Base-by-base conservation (phyloP, 2,888 invertebrate genomes). In the Campopleginae sp. region DNA sequence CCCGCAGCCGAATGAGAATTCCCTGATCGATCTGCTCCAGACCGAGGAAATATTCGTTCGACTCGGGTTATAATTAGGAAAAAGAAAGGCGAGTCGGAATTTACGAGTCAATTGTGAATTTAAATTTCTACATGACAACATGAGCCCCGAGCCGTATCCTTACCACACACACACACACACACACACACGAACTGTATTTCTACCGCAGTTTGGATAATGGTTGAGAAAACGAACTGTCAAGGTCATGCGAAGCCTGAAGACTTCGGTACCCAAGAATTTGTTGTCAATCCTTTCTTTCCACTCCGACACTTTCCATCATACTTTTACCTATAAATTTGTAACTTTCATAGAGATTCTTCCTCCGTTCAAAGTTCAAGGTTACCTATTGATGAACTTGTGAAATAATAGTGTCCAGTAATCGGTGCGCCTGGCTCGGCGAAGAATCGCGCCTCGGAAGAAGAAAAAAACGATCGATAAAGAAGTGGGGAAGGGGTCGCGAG, bases 401-500 rank as follows among this genome's bases (percentile, higher is more conserved):
- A 38, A 38, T 38, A 8, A 38, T 38, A 38, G 10, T 7, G 10
- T 38, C 38, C 38, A 7, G 38, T 33, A 7, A 8, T 38, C 38
- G 4, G 17, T 5, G 14, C 46, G 46, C n/a, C 4, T 8, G 46
- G 46, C 6, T 48, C 4, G n/a, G 46, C n/a, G 46, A n/a, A 8
- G 17, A 48, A 48, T 48, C 17, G n/a, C 17, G n/a, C 17, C n/a
- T 48, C 46, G 46, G 46, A 48, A 48, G 46, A 17, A 48, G 8
- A n/a, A 48, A 48, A 48, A 48, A 48, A 65, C 38, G 38, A 19
- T 19, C 31, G 63, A 75, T 27, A 38, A 38, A 42, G 68, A 46
- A 61, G 65, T 33, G 48, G 33, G 63, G 72, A 76, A 85, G 48
- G n/a, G 48, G 31, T 48, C 17, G 76, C 17, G 72, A 2, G 14